phyloP scores from a whole-genome alignment of 37 sponge, comb jelly and placozoan species.

The Agelas oroides region DNA sequence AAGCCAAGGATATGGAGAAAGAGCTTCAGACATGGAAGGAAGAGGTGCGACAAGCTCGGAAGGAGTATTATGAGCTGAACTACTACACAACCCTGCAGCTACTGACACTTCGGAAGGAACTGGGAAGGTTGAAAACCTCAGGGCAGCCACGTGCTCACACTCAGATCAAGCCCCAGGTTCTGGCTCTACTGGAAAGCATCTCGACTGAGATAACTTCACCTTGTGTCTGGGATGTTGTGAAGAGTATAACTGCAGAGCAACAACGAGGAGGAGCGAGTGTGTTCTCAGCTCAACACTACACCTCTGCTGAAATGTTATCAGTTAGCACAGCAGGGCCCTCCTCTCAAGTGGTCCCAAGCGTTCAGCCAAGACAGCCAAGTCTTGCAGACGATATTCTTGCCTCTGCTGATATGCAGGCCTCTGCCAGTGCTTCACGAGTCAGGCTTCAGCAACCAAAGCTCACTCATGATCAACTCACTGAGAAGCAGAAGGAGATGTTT shows the following conservation, averaged over 20 bases:
- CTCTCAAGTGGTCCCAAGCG: not conserved
- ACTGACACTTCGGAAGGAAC: constrained; percentile 46
- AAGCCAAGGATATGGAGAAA: constrained; percentile 46
- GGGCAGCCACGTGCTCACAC: not conserved
- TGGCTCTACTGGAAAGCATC: constrained; percentile 48
- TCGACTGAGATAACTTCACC: constrained; percentile 27
- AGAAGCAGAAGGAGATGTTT: constrained; percentile 15
- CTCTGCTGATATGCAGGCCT: not conserved
- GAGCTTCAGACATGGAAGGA: constrained; percentile 51
- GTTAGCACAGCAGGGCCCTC: too few relatives aligned
- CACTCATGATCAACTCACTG: not conserved
- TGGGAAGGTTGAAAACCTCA: constrained; percentile 20
- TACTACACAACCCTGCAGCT: constrained; percentile 79
- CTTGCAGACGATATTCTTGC: not conserved
- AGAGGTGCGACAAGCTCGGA: constrained; percentile 12
- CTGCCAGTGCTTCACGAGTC: not conserved
- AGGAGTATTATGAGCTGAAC: constrained; percentile 66
- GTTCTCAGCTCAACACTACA: not conserved
- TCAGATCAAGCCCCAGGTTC: not conserved
- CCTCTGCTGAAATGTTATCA: not conserved
- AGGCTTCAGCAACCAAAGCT: not conserved
- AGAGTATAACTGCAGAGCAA: not conserved
- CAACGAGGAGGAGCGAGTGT: not conserved
- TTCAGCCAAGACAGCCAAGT: not conserved
- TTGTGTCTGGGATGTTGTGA: not conserved